Evolutionary conservation across 1,140 invertebrate species (phyloP).

Genomic region (Heliconius melpomene): DNA sequence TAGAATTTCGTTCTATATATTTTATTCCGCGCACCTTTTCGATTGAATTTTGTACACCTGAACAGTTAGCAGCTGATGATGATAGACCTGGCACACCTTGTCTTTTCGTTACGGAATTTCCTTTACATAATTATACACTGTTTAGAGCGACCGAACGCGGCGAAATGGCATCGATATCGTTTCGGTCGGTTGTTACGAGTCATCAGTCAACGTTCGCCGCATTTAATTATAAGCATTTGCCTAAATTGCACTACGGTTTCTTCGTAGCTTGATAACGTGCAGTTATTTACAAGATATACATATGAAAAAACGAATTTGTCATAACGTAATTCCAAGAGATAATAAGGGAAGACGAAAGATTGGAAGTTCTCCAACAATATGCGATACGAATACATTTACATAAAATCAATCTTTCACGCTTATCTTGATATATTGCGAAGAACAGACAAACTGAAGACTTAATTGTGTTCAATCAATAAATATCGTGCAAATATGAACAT

Average conservation of each 20-base stretch:
- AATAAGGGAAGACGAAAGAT: not conserved
- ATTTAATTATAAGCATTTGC: constrained; percentile 14
- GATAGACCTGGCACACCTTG: constrained; percentile 66
- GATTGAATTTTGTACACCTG: constrained; percentile 71
- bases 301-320: not conserved
- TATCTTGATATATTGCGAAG: constrained; percentile 2
- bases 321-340: not conserved
- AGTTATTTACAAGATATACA: not conserved
- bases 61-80: constrained; percentile 66
- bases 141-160: constrained; percentile 38
- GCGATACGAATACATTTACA: not conserved
- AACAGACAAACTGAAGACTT: not conserved
- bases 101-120: constrained; percentile 74
- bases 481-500: constrained; percentile 7
- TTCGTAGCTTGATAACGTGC: not conserved
- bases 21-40: constrained; percentile 71
- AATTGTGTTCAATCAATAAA: not conserved
- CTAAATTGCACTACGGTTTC: constrained; percentile 11
- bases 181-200: constrained; percentile 22
- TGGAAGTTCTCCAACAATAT: not conserved
- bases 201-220: constrained; percentile 23
- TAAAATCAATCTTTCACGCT: constrained; percentile 11
- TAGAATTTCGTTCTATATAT: constrained; percentile 61
- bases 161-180: constrained; percentile 29
- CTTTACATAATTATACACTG: constrained; percentile 65